Evolutionary conservation across 2,113 vertebrate species (phyloP), one percentile per base, ranked within the genome.

Genomic region (Ophthalmolycus amberensis): DNA sequence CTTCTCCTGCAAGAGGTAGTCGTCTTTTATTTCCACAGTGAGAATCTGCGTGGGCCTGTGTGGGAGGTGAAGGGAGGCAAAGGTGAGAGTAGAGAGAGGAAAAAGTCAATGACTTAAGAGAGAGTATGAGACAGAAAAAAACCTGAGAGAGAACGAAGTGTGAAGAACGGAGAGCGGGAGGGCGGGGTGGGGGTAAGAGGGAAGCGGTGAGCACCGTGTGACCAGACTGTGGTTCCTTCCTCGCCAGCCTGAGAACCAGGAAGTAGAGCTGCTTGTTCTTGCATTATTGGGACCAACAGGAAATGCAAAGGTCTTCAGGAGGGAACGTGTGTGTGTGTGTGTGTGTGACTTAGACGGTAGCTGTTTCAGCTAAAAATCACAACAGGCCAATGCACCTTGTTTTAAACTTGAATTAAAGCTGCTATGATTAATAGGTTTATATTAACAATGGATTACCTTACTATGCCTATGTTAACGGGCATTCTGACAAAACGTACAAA

Each of bases 231-330:
- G 84, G 92, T 94, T 94, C 93, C 94, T 95, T 95, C 95, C 94
- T 92, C 79, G 78, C 90, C 94, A 93, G 94, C 95, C 94, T 95
- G 95, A 95, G 95, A 95, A 94, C 91, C 94, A 94, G 94, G 94
- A 95, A 95, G 91, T 90, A 79, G 86, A 89, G 89, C 89, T 87
- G 87, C 93, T 93, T 94, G 91, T 94, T 93, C 91, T 91, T 93
- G 84, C 92, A 91, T 94, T 94, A 94, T 94, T 94, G 89, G 80
- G 86, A 94, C 94, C 91, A 94, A 95, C 94, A 94, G 95, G 95
- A 95, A 94, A 95, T 94, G 93, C 94, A 91, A 70, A 94, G 94
- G 93, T 94, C 95, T 95, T 95, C 92, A 92, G 90, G 77, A 90
- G 83, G 89, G 82, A 50, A 80, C 65, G 77, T 77, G 88, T 85